A percentile compares a stretch with the other conserved stretches of the same genome.
Evolutionary conservation across 64 coral and sea anemone genomes (phyloP).

Genomic region (Catalaphyllia jardinei): DNA sequence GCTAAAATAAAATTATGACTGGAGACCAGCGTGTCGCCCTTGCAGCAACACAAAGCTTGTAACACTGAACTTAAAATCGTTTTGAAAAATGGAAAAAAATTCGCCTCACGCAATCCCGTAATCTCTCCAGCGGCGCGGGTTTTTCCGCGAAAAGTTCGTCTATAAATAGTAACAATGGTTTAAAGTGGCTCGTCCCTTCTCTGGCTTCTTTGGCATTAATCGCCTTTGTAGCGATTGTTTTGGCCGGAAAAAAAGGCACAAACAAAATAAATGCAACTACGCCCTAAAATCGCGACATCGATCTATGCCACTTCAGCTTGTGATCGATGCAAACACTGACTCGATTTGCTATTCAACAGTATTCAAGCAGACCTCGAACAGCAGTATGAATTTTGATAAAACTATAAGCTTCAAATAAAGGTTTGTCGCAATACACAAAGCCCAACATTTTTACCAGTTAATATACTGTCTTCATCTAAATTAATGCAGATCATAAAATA

Average conservation of each 20-base stretch:
- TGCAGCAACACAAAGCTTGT: neutral
- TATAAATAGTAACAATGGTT: neutral
- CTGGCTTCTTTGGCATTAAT: neutral
- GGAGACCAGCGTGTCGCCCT: neutral
- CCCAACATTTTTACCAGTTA: neutral
- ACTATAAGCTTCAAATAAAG: too few relatives aligned
- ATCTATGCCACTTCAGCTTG: neutral
- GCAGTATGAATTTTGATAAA: too few relatives aligned
- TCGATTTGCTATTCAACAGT: too few relatives aligned
- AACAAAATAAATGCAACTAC: neutral
- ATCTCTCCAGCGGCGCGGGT: neutral
- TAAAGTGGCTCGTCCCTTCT: neutral
- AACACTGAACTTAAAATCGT: neutral
- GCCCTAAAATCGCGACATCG: neutral
- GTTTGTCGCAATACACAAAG: too few relatives aligned
- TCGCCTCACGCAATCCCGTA: neutral
- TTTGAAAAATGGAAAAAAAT: neutral
- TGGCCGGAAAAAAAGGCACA: neutral
- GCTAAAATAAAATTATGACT: neutral
- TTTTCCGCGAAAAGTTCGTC: constrained; percentile 7
- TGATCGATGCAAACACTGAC: neutral
- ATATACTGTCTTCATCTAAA: neutral
- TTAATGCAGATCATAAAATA: neutral
- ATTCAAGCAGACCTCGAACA: too few relatives aligned
- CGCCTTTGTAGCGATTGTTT: neutral